A percentile compares a stretch with the other conserved stretches of the same genome.
These are phyloP conservation scores for Barbus barbus DNA, from an alignment of 2,113 vertebrate species.

Conservation along the genomic window DNA sequence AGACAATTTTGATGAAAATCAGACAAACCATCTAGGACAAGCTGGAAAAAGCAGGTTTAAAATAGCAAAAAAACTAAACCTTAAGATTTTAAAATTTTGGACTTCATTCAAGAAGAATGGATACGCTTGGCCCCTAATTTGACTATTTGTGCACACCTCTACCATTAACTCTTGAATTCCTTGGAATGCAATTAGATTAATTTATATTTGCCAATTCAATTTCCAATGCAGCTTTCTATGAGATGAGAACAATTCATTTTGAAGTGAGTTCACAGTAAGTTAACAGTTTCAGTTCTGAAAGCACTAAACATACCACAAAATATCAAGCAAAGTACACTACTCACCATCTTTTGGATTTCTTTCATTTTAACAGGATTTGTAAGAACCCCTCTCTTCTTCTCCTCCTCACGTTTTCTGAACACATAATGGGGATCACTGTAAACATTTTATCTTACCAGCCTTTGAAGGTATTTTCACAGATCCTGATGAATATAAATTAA, in stretches of 20 bases:
- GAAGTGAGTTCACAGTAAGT: too few relatives aligned
- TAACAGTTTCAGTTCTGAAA: background rate
- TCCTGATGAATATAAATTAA: background rate
- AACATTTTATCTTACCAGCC: background rate
- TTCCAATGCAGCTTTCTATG: background rate
- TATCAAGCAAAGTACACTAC: conserved; percentile 27
- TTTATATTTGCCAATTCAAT: background rate
- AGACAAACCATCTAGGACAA: too few relatives aligned
- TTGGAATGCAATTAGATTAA: background rate
- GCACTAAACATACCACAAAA: background rate
- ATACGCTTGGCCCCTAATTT: too few relatives aligned
- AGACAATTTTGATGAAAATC: too few relatives aligned
- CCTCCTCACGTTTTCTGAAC: conserved; percentile 90
- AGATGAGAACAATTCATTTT: background rate
- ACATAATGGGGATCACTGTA: conserved; percentile 15
- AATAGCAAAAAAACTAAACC: too few relatives aligned
- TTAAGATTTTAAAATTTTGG: too few relatives aligned
- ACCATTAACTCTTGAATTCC: too few relatives aligned
- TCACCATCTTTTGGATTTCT: conserved; percentile 94
- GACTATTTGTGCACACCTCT: too few relatives aligned
- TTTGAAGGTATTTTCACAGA: background rate
- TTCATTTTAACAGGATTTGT: conserved; percentile 99
- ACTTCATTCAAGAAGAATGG: too few relatives aligned
- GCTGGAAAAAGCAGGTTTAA: too few relatives aligned
- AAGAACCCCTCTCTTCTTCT: conserved; percentile 92